Conservation (phyloP, 1,140 invertebrate species). For the Lethocerus indicus region DNA sequence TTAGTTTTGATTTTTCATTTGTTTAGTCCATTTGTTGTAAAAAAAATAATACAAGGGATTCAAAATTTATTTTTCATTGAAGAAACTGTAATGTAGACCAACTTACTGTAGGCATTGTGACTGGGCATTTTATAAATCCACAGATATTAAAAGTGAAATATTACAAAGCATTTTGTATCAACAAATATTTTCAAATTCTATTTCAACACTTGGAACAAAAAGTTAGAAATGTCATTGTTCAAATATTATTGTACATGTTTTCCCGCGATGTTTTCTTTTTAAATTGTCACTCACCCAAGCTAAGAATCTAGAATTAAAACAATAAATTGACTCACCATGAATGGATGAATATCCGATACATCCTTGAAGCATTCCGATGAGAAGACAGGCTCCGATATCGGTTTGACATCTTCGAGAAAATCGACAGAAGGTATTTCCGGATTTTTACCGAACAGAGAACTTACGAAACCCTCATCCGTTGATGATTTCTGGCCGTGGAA, state of each 20-base stretch:
- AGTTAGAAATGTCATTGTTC: not conserved
- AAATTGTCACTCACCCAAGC: not conserved
- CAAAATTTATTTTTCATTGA: too few species aligned
- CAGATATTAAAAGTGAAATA: not conserved
- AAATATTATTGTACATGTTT: not conserved
- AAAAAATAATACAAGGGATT: too few species aligned
- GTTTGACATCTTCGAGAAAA: not conserved
- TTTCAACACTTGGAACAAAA: not conserved
- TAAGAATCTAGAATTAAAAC: not conserved
- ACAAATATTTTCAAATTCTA: not conserved
- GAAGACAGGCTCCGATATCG: not conserved
- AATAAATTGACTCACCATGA: slow-evolving; percentile 2
- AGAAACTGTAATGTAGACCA: too few species aligned
- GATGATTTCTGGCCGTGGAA: too few species aligned
- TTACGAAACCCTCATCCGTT: too few species aligned
- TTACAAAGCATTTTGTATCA: not conserved
- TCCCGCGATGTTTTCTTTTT: not conserved
- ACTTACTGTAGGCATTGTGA: too few species aligned
- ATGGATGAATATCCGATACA: not conserved
- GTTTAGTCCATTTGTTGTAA: too few species aligned
- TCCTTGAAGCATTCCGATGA: not conserved
- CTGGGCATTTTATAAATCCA: too few species aligned
- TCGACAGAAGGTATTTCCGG: not conserved
- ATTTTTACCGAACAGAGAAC: not conserved
- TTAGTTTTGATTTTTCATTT: too few species aligned